phyloP scores from a whole-genome alignment of 2,888 invertebrate species.

The Hydrotaea cyrtoneurina region DNA sequence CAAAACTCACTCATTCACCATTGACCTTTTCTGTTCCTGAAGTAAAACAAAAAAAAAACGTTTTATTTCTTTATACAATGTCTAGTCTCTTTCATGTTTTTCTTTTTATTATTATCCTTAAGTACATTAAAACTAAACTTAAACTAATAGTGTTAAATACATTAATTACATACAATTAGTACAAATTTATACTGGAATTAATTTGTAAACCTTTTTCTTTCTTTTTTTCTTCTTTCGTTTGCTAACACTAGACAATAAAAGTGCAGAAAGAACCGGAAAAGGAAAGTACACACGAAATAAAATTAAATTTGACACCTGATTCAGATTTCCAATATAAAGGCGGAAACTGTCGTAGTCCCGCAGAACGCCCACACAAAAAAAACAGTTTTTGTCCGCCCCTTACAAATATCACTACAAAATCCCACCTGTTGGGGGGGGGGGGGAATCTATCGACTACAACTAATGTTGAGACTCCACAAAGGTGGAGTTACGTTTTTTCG shows the following conservation, averaged over 20 bases:
- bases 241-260: conserved; percentile 31
- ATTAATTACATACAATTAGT: conserved; percentile 31
- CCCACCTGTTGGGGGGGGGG: too few species aligned
- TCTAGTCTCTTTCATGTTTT: conserved; percentile 10
- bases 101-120: conserved; percentile 36
- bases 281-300: not conserved
- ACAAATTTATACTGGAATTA: conserved; percentile 30
- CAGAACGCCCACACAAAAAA: too few species aligned
- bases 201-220: not conserved
- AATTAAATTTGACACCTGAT: conserved; percentile 44
- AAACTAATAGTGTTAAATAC: conserved; percentile 30
- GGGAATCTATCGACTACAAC: too few species aligned
- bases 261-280: not conserved
- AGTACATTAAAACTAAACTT: conserved; percentile 45
- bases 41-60: too few species aligned
- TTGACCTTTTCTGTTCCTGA: too few species aligned
- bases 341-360: not conserved
- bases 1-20: too few species aligned
- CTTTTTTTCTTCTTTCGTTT: not conserved
- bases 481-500: conserved; percentile 73
- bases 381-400: too few species aligned
- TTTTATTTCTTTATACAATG: not conserved
- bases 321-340: not conserved
- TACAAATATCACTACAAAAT: too few species aligned
- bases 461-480: conserved; percentile 77